phyloP scores from a whole-genome alignment of 1,140 invertebrate genomes.

The Adoxophyes honmai region DNA sequence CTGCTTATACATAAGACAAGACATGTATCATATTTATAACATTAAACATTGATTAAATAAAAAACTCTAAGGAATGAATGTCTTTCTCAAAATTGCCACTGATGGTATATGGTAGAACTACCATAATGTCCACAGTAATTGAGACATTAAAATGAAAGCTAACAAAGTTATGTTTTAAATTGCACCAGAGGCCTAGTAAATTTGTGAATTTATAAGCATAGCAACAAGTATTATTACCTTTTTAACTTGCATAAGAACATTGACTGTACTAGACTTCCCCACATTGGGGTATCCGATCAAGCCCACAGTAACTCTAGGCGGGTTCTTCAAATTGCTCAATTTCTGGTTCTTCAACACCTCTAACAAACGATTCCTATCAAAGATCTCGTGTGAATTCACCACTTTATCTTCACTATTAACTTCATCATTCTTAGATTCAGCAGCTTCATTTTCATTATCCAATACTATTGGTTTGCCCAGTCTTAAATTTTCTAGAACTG shows the following conservation, averaged over 20 bases:
- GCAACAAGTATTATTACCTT: conserved; percentile 79
- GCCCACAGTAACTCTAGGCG: conserved; percentile 86
- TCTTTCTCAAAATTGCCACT: too few relatives aligned
- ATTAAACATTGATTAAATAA: too few relatives aligned
- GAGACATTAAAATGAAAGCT: too few relatives aligned
- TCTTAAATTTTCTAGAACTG: conserved; percentile 60
- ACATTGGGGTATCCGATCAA: conserved; percentile 99
- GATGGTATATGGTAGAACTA: too few relatives aligned
- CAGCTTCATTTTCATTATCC: conserved; percentile 20
- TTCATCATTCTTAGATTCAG: conserved; percentile 28
- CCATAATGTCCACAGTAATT: too few relatives aligned
- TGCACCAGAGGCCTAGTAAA: too few relatives aligned
- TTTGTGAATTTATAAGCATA: too few relatives aligned
- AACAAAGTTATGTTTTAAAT: too few relatives aligned
- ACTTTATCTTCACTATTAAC: conserved; percentile 29
- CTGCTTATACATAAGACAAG: too few relatives aligned
- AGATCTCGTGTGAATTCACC: conserved; percentile 70
- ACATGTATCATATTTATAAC: too few relatives aligned
- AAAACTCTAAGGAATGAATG: too few relatives aligned
- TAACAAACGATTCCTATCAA: conserved; percentile 80
- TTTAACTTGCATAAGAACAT: conserved; percentile 92
- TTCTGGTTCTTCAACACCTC: conserved; percentile 84
- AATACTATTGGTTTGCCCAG: conserved; percentile 51
- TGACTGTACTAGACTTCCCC: conserved; percentile 99
- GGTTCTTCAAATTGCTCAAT: conserved; percentile 79